A percentile compares a stretch with the other conserved stretches of the same genome.
Evolutionary conservation across 2,888 invertebrate genomes (phyloP).

Genomic region (Leuctra nigra): DNA sequence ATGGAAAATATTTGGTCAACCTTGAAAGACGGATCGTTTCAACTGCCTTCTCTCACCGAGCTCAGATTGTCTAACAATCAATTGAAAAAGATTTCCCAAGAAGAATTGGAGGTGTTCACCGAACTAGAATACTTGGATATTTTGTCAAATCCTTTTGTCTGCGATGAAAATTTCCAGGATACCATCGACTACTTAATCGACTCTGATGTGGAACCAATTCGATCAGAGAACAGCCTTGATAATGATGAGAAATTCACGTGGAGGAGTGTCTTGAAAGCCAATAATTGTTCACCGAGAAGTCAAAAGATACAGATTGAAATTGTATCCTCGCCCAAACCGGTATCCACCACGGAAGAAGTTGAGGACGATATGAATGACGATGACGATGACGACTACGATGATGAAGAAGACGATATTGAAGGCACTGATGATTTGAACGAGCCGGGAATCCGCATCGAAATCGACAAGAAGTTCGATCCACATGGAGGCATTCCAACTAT

Average conservation of each 20-base stretch:
- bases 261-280: background rate
- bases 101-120: conserved; percentile 1
- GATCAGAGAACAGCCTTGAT: background rate
- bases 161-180: background rate
- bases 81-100: background rate
- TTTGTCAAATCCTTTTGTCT: background rate
- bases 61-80: background rate
- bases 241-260: background rate
- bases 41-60: background rate
- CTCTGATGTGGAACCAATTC: background rate
- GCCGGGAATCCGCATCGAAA: background rate
- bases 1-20: background rate
- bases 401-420: background rate
- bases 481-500: background rate
- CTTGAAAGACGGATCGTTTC: background rate
- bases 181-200: background rate
- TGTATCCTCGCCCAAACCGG: background rate
- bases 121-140: background rate
- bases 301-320: background rate
- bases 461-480: background rate
- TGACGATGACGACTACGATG: background rate
- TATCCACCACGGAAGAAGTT: background rate
- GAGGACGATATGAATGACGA: background rate
- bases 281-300: background rate
- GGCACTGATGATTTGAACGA: background rate